Evolutionary conservation across 2,797 vertebrate genomes (phyloP).

Genomic region (Enteromius afrohamiltoni): DNA sequence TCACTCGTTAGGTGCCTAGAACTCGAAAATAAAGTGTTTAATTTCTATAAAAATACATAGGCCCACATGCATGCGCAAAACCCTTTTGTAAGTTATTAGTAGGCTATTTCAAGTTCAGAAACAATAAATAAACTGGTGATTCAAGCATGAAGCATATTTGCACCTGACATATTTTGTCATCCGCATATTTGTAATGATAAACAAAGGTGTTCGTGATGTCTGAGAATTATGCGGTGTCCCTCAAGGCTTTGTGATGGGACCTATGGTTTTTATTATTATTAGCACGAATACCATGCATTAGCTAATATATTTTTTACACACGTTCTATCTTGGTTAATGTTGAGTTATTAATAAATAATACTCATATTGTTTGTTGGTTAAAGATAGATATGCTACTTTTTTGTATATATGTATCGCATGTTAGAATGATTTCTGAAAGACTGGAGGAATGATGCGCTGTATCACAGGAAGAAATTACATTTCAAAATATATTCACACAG

Average conservation of each 20-base stretch:
- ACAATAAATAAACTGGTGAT: not conserved
- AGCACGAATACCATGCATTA: not conserved
- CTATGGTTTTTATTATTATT: not conserved
- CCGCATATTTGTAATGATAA: not conserved
- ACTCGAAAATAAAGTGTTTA: not conserved
- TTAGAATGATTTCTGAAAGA: not conserved
- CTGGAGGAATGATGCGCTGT: no score
- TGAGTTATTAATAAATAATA: not conserved
- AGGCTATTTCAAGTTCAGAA: no score
- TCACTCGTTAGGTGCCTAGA: not conserved
- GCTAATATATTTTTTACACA: not conserved
- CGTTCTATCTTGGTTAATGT: not conserved
- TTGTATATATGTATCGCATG: not conserved
- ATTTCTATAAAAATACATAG: not conserved
- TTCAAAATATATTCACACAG: no score
- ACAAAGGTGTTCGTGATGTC: not conserved
- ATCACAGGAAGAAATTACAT: no score
- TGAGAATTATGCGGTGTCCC: not conserved
- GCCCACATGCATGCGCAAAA: not conserved
- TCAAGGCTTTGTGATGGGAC: not conserved
- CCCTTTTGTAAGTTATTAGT: not conserved
- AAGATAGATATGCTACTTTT: not conserved
- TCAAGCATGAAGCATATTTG: not conserved
- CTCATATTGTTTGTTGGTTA: not conserved
- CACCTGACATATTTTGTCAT: no score